Base-by-base conservation (phyloP, 2,113 vertebrate species). In the Rostratula benghalensis region DNA sequence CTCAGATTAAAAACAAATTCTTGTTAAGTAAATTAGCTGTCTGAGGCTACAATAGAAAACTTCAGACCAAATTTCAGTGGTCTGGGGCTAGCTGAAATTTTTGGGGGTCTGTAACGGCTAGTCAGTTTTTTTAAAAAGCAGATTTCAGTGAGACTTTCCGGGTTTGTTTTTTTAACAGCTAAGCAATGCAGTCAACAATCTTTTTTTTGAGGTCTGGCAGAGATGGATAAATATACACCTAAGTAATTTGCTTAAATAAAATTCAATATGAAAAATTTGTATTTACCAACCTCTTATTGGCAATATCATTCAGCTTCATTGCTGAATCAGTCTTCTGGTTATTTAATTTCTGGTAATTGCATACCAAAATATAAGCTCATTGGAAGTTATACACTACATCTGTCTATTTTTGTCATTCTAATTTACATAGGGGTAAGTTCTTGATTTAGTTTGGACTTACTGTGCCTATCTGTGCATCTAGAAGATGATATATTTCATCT, bases 401-500 rank as follows among this genome's bases (percentile, higher is more conserved):
- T 89, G 35, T 75, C 90, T 89, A 94, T 94, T 95, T 94, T 83
- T 94, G 90, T 78, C 92, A 86, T 80, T 94, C 11, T 22, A 92
- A 95, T 96, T 94, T 89, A 95, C 1, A 0, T 56, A 93, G 71
- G 74, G 75, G 22, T 84, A 88, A 91, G 30, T 90, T 74, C 93
- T 90, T 90, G 64, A 83, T 92, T 96, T 89, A 95, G 89, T 89
- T 95, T 95, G 90, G 86, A 97, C 82, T 96, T 95, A 91, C 79
- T 87, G 75, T 84, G 79, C 83, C 95, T 96, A 95, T 96, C 94
- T 89, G 61, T 87, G 89, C 77, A 96, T 97, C 93, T 95, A 94
- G 86, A 84, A 96, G 94, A 96, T 82, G 91, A 93, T 93, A 75
- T 94, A 95, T 95, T 93, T 97, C 96, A 96, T 97, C 94, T 97